Conservation (phyloP, 1,140 invertebrate species). For the Lepidurus arcticus region DNA sequence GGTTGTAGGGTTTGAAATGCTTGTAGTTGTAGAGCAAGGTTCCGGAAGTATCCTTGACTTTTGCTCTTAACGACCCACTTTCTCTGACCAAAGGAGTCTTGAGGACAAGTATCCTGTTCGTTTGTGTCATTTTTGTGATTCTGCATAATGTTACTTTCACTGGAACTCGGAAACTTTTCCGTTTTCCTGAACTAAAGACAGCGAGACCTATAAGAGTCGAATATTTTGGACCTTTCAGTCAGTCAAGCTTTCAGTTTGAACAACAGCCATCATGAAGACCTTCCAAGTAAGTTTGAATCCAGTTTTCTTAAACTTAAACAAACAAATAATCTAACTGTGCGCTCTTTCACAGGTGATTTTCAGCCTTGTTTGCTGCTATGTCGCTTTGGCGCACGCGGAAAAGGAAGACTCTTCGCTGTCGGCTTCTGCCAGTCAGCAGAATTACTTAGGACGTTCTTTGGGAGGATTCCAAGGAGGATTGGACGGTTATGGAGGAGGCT, state of each 20-base stretch:
- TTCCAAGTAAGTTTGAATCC: neutral
- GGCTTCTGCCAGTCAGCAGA: neutral
- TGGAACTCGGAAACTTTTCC: neutral
- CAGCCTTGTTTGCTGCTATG: neutral
- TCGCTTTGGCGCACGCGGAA: neutral
- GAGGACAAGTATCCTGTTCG: neutral
- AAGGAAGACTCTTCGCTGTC: conserved; percentile 12
- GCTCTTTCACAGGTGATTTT: neutral
- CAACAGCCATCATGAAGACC: neutral
- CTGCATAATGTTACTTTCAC: conserved; percentile 10
- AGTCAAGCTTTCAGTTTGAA: conserved; percentile 2
- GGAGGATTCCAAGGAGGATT: neutral
- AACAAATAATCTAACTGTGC: neutral
- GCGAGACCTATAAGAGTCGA: neutral
- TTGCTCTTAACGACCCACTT: conserved; percentile 10
- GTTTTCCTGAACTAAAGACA: neutral
- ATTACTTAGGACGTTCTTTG: neutral
- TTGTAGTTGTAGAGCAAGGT: neutral
- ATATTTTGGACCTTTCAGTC: neutral
- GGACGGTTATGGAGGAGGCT: neutral
- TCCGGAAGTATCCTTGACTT: conserved; percentile 13
- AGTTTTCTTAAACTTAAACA: neutral
- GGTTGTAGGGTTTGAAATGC: neutral
- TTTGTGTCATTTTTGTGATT: neutral
- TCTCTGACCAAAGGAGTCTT: neutral